Evolutionary conservation across 2,113 vertebrate genomes (phyloP).

Genomic region (Plecotus auritus): DNA sequence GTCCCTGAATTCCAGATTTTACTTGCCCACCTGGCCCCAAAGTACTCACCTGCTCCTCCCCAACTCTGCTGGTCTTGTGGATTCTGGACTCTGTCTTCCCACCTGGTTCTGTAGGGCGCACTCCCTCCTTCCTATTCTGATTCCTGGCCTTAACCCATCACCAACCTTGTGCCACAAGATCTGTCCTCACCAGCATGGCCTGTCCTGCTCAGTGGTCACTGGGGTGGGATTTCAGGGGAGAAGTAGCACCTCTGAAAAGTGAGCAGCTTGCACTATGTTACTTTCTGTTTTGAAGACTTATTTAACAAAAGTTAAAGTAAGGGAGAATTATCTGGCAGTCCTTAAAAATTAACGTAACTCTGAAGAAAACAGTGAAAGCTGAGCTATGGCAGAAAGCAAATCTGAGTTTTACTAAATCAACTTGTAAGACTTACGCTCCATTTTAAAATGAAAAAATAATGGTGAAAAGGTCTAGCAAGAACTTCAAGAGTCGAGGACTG

Average conservation of each 20-base stretch:
- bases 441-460: not conserved
- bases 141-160: not conserved
- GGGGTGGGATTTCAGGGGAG: not conserved
- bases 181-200: not conserved
- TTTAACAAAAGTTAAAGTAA: not conserved
- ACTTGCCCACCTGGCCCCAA: not conserved
- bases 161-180: not conserved
- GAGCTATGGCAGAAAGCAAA: not conserved
- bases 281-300: not conserved
- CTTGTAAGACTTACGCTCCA: not conserved
- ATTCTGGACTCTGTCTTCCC: not conserved
- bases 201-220: not conserved
- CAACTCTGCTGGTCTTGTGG: not conserved
- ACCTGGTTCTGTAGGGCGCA: not conserved
- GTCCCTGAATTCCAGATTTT: not conserved
- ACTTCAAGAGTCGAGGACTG: not conserved
- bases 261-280: not conserved
- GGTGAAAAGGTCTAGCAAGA: not conserved
- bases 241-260: not conserved
- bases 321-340: not conserved
- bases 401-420: not conserved
- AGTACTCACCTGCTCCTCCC: not conserved
- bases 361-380: not conserved
- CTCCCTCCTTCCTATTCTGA: not conserved
- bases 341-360: not conserved